A percentile compares a stretch with the other conserved stretches of the same genome.
phyloP scores from a whole-genome alignment of 1,140 invertebrate species.

The Hylyphantes graminicola region DNA sequence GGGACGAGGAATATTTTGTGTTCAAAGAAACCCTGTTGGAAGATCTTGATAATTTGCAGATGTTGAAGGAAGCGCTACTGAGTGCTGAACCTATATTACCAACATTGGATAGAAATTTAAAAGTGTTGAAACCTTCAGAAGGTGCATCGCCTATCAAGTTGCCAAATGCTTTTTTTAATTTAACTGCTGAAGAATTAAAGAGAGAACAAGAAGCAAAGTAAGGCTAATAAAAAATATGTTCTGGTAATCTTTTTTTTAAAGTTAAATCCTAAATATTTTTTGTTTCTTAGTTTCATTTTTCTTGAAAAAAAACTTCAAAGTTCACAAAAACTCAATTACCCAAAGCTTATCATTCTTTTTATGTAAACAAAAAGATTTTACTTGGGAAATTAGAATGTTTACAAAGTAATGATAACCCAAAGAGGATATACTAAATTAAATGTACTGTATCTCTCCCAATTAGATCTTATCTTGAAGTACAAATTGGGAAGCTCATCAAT shows the following conservation, averaged over 20 bases:
- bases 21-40: constrained; percentile 73
- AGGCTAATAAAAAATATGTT: constrained; percentile 5
- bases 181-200: constrained; percentile 84
- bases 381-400: background rate
- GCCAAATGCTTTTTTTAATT: constrained; percentile 83
- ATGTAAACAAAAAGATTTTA: background rate
- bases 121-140: constrained; percentile 84
- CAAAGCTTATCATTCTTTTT: too few relatives aligned
- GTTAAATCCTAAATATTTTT: too few relatives aligned
- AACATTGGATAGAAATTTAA: constrained; percentile 84
- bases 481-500: too few relatives aligned
- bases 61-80: constrained; percentile 79
- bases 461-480: too few relatives aligned
- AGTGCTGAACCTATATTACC: constrained; percentile 83
- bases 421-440: too few relatives aligned
- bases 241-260: background rate
- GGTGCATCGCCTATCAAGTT: constrained; percentile 76
- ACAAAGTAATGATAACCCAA: too few relatives aligned
- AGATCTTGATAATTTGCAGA: constrained; percentile 72
- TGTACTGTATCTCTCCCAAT: background rate
- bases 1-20: constrained; percentile 72
- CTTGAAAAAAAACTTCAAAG: too few relatives aligned
- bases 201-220: constrained; percentile 82
- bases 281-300: too few relatives aligned
- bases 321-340: too few relatives aligned